Base-by-base conservation (phyloP, 2,797 vertebrate genomes). In the Lepus townsendii region DNA sequence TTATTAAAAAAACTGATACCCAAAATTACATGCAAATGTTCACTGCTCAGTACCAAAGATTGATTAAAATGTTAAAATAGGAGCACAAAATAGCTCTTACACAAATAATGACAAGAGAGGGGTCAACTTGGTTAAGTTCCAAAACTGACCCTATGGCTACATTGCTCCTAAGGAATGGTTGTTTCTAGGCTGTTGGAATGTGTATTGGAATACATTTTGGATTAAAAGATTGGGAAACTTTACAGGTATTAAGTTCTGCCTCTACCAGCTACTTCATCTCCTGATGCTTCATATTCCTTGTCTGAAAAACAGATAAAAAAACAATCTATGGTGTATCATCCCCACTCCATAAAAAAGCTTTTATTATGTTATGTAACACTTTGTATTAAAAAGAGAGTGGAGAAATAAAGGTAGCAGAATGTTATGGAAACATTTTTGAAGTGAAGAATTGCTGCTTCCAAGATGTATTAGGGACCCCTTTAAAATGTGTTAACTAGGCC, bases 51-150 rank as follows among this genome's bases (percentile, higher is more conserved):
- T 38, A 71, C 3, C 19, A 75, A 83, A 88, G 38, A 57, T 65
- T 88, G 35, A 54, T 76, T 75, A 92, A 57, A 77, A 83, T 90
- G 16, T 66, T 71, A 47, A 88, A 84, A 79, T 50, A 88, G 66
- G 91, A 65, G 47, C 77, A 32, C 47, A 78, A 62, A n/a, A 73
- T 50, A 75, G 47, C 20, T 65, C 30, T 38, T 83, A 50, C 54
- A 76, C 32, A 26, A 73, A 66, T 68, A 82, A 73, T 68, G 17
- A 38, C 3, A 68, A 17, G 60, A 79, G 5, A 93, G 63, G 4
- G 3, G 3, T 72, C 24, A 68, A 22, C 27, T 90, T 66, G 65
- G 10, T 11, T 65, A 16, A 69, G 6, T 13, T 72, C 9, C 50
- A 35, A 8, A 2, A 71, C 24, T 76, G 32, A 11, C 4, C 10